Evolutionary conservation across 2,113 vertebrate genomes (phyloP).

Genomic region (Rhodinocichla rosea): DNA sequence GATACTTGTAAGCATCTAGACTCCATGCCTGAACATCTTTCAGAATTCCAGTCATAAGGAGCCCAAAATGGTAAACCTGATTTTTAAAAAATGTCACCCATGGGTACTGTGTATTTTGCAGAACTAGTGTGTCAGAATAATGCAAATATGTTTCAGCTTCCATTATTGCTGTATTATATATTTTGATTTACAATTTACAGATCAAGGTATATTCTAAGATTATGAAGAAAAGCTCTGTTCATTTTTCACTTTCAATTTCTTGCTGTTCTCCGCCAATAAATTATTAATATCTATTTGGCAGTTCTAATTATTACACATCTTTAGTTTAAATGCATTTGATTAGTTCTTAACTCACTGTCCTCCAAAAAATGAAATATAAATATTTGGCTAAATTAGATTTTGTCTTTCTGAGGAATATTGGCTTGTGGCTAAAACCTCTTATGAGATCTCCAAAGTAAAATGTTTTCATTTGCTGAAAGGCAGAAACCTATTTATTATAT

Average conservation of each 20-base stretch:
- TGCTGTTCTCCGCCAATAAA: background rate
- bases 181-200: background rate
- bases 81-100: background rate
- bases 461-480: slow-evolving; percentile 19
- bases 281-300: background rate
- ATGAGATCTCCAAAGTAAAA: background rate
- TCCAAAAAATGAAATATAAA: background rate
- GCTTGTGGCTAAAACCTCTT: slow-evolving; percentile 14
- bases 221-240: background rate
- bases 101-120: background rate
- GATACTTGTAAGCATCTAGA: slow-evolving; percentile 1
- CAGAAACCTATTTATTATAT: background rate
- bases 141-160: background rate
- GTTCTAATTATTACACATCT: background rate
- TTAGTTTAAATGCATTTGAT: slow-evolving; percentile 11
- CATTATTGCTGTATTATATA: background rate
- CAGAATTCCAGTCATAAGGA: background rate
- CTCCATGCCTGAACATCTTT: background rate
- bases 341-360: background rate
- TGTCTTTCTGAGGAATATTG: background rate
- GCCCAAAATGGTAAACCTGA: background rate
- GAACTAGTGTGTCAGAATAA: background rate
- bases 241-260: background rate
- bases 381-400: slow-evolving; percentile 30
- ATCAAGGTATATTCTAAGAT: background rate